Evolutionary conservation across 2,113 vertebrate species (phyloP), one percentile per base, ranked within the genome.

Genomic region (Corythornis madagascariensis): DNA sequence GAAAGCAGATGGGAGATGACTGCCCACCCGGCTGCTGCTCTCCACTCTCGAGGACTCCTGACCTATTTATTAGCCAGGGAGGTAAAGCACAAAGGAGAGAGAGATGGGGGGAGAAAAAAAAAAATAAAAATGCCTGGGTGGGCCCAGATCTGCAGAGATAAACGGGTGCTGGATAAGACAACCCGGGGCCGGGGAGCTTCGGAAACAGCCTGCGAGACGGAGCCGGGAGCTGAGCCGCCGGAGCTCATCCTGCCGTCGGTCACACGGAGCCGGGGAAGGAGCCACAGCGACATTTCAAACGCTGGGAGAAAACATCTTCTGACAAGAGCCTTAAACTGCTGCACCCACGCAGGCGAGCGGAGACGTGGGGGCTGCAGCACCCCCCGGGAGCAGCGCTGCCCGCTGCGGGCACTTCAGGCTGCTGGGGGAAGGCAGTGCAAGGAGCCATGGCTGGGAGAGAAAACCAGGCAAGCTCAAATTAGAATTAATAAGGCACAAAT

Each of bases 401-500:
- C 53, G 6, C 79, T 38, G 57, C 16, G 18, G 81, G 84, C 33
- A 18, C 72, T 40, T 0, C 14, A 4, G 29, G 42, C 66, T 72
- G 76, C 60, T 2, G 3, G 69, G 69, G 53, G 71, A 64, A 64
- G 69, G 89, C 88, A 60, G 89, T 25, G 1, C 25, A 1, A 35
- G 53, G 42, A 92, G 90, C 35, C 1, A 16, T 1, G 48, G 76
- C 69, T 24, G 77, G 40, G 55, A 61, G 60, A 70, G 52, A 6
- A 38, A 89, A 31, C 45, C 69, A 8, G 85, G 45, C 48, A 24
- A 78, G 70, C 84, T 42, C 72, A 2, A 24, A 80, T 12, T 74
- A 70, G 92, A 70, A 86, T 89, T 85, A 92, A 91, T 64, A 82
- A 91, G 71, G 59, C 75, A 76, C 78, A 92, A 84, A 79, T 76